Percentiles rank a stretch among this genome's conserved stretches.
Evolutionary conservation across 2,113 vertebrate genomes (phyloP).

Genomic region (Macrotus californicus): DNA sequence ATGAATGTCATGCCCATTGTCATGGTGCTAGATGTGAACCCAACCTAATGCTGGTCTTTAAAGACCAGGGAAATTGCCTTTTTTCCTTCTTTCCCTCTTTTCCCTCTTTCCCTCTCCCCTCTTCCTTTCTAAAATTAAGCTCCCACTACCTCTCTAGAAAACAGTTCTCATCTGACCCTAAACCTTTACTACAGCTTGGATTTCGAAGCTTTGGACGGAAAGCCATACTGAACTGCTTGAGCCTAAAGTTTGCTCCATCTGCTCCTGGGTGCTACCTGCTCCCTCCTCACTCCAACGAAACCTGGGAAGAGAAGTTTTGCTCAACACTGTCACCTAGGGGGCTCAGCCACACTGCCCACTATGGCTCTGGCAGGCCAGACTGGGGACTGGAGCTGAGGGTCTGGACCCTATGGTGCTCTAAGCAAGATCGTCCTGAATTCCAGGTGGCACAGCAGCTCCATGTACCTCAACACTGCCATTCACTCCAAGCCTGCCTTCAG

Average conservation of each 20-base stretch:
- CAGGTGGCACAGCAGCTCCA: neutral
- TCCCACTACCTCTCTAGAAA: neutral
- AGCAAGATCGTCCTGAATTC: neutral
- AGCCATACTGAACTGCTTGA: neutral
- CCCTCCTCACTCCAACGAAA: neutral
- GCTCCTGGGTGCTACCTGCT: neutral
- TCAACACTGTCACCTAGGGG: no score
- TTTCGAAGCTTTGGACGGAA: neutral
- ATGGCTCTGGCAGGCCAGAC: neutral
- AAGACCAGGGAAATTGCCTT: neutral
- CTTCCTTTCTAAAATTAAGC: neutral
- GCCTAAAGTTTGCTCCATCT: neutral
- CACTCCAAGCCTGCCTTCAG: neutral
- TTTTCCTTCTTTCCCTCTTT: neutral
- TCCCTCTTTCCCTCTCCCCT: neutral
- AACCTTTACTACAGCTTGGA: neutral
- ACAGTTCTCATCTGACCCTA: neutral
- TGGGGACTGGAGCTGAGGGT: neutral
- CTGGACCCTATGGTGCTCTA: neutral
- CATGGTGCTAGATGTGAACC: neutral
- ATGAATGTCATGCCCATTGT: neutral
- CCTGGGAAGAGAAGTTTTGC: neutral
- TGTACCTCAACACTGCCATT: accelerated
- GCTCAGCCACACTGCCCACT: neutral
- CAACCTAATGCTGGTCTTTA: neutral